phyloP scores from a whole-genome alignment of 1,140 invertebrate species.

The Cherax quadricarinatus region DNA sequence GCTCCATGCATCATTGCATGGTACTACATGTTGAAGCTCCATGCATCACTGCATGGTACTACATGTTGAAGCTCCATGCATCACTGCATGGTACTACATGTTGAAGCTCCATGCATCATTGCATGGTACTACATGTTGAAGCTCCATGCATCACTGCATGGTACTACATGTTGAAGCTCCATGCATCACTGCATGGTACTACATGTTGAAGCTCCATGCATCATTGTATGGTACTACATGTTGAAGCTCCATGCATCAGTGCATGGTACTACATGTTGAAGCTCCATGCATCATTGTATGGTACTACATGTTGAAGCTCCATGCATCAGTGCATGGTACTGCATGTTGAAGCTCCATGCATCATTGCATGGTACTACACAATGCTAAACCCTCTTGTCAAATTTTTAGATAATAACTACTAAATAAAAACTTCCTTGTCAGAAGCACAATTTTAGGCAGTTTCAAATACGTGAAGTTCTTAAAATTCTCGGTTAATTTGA shows the following conservation, averaged over 20 bases:
- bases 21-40: slow-evolving; percentile 8
- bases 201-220: slow-evolving; percentile 48
- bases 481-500: neutral
- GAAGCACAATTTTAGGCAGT: slow-evolving; percentile 3
- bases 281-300: too few relatives aligned
- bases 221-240: slow-evolving; percentile 13
- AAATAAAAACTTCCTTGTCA: slow-evolving; percentile 13
- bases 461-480: neutral
- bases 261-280: too few relatives aligned
- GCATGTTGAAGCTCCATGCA: slow-evolving; percentile 51
- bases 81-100: too few relatives aligned
- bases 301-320: too few relatives aligned
- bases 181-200: too few relatives aligned
- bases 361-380: slow-evolving; percentile 21
- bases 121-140: slow-evolving; percentile 17
- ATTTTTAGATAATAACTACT: neutral
- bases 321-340: too few relatives aligned
- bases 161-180: too few relatives aligned
- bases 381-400: slow-evolving; percentile 24
- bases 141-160: slow-evolving; percentile 13
- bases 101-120: slow-evolving; percentile 40
- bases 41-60: too few relatives aligned
- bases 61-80: too few relatives aligned
- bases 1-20: slow-evolving; percentile 24
- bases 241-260: slow-evolving; percentile 12